Percentiles rank a stretch among this genome's conserved stretches.
Conservation (phyloP, 2,113 vertebrate genomes). For the Hippopotamus amphibius region DNA sequence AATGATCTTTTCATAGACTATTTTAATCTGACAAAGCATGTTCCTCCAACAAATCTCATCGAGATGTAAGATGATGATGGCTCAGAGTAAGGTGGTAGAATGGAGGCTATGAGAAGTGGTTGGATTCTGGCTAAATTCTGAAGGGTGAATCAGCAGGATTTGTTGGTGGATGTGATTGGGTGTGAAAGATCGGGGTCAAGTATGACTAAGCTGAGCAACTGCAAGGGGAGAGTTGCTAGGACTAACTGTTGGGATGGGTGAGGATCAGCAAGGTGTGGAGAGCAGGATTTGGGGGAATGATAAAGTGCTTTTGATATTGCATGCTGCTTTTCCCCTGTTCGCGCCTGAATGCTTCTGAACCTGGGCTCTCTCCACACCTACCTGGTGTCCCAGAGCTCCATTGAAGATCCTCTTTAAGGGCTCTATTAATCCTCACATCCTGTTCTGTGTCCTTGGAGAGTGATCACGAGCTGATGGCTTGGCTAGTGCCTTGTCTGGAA, state of each 20-base stretch:
- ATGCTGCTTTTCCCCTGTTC: not conserved
- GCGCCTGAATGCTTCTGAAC: not conserved
- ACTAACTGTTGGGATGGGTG: not conserved
- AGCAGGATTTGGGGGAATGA: not conserved
- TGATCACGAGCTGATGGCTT: not conserved
- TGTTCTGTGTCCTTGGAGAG: conserved; percentile 24
- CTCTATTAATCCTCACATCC: not conserved
- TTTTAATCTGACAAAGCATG: not conserved
- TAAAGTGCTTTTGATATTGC: not conserved
- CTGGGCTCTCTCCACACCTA: not conserved
- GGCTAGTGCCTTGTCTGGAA: not conserved
- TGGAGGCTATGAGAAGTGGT: not conserved
- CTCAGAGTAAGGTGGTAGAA: not conserved
- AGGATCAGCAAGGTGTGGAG: not conserved
- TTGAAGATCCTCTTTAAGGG: not conserved
- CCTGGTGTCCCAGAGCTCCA: not conserved
- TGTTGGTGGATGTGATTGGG: not conserved
- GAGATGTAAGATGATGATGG: not conserved
- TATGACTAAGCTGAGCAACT: not conserved
- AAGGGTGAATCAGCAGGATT: not conserved
- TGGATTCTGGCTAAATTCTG: not conserved
- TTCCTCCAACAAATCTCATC: not conserved
- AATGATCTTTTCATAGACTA: not conserved
- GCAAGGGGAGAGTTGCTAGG: not conserved
- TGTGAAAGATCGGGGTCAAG: not conserved